Conservation (phyloP, 2,113 vertebrate species). For the Labeo rohita region DNA sequence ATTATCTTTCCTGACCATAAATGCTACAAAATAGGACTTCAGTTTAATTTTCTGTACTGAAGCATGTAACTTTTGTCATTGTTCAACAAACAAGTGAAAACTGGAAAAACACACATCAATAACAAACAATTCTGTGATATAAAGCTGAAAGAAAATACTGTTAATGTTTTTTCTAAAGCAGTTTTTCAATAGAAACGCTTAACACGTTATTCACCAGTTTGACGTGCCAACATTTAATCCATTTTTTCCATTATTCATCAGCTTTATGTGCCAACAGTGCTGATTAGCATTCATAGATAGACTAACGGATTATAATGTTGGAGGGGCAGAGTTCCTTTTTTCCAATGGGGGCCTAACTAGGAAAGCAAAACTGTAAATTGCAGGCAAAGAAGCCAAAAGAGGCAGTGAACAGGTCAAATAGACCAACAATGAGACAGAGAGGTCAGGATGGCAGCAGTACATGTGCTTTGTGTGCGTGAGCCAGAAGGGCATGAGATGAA, state of each 20-base stretch:
- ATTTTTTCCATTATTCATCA: slow-evolving; percentile 39
- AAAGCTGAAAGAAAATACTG: neutral
- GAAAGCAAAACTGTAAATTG: slow-evolving; percentile 6
- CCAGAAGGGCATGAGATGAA: slow-evolving; percentile 10
- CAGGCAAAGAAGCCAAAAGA: neutral
- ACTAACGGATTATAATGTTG: slow-evolving; percentile 2
- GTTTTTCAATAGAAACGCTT: slow-evolving; percentile 2
- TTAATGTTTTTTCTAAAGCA: neutral
- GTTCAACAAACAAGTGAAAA: neutral
- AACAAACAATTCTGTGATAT: neutral
- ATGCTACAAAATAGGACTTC: neutral
- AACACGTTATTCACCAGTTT: slow-evolving; percentile 24
- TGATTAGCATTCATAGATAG: slow-evolving; percentile 26
- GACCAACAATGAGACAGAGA: neutral
- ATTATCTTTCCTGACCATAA: neutral
- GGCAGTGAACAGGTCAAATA: neutral
- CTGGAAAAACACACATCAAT: neutral
- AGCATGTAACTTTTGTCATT: slow-evolving; percentile 5
- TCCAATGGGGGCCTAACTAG: neutral
- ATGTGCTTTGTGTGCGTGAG: neutral
- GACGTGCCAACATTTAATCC: slow-evolving; percentile 21
- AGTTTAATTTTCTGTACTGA: neutral
- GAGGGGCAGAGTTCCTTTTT: neutral
- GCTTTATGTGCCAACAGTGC: slow-evolving; percentile 28
- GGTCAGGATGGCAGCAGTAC: neutral